Conservation (phyloP, 2,888 invertebrate species). For the Trisateles emortualis region DNA sequence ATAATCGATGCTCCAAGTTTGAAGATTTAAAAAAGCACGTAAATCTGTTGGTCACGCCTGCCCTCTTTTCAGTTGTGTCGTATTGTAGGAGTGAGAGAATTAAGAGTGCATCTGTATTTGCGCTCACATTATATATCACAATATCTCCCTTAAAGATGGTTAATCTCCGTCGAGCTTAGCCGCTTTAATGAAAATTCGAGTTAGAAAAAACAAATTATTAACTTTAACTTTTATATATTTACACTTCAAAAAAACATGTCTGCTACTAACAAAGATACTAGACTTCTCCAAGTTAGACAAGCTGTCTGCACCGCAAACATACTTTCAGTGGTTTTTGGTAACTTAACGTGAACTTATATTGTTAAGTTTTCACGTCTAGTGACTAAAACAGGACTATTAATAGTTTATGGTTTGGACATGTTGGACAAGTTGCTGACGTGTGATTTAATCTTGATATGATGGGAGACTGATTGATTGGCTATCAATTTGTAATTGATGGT, state of each 20-base stretch:
- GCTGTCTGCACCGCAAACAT: conserved; percentile 34
- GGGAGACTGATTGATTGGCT: neutral
- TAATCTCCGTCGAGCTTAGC: no score
- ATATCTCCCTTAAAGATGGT: no score
- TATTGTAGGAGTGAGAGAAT: no score
- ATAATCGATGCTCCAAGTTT: no score
- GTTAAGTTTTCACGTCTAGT: conserved; percentile 29
- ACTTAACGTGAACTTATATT: conserved; percentile 35
- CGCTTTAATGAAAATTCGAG: no score
- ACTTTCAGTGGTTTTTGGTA: conserved; percentile 42
- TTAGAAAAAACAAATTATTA: no score
- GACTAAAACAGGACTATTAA: conserved; percentile 33
- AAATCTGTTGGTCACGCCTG: no score
- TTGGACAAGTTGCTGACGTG: neutral
- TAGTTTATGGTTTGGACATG: conserved; percentile 27
- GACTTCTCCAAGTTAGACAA: conserved; percentile 29
- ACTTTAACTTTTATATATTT: neutral
- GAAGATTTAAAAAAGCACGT: no score
- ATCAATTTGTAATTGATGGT: no score
- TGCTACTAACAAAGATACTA: neutral
- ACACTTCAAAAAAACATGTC: conserved; percentile 4
- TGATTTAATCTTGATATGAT: neutral
- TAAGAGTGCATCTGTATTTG: no score
- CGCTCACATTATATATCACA: no score
- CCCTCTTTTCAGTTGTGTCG: no score